These are phyloP conservation scores for Megathymus violae DNA, from an alignment of 1,140 invertebrate species.

Conservation along the genomic window DNA sequence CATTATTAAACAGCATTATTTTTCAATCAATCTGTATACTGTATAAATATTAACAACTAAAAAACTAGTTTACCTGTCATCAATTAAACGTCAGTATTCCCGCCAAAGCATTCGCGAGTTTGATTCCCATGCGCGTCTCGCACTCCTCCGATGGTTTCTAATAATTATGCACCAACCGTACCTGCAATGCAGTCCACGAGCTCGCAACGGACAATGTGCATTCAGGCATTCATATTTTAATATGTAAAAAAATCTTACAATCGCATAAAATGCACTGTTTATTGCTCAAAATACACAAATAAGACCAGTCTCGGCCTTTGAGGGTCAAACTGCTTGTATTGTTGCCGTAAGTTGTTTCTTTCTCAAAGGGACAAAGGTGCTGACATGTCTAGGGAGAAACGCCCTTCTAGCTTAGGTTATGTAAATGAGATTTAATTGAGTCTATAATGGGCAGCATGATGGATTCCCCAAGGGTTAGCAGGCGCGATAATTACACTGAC, in stretches of 20 bases:
- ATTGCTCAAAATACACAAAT: constrained; percentile 83
- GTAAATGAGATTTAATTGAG: constrained; percentile 82
- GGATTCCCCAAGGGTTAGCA: constrained; percentile 51
- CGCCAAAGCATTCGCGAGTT: constrained; percentile 52
- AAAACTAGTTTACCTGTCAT: constrained; percentile 45
- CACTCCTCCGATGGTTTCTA: constrained; percentile 72
- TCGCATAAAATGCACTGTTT: constrained; percentile 82
- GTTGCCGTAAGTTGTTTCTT: constrained; percentile 72
- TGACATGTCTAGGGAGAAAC: constrained; percentile 73
- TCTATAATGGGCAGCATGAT: constrained; percentile 77
- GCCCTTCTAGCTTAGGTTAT: constrained; percentile 62
- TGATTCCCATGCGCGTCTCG: constrained; percentile 64
- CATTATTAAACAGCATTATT: too few relatives aligned
- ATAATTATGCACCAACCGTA: constrained; percentile 77
- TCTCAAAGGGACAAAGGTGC: constrained; percentile 77
- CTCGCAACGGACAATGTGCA: constrained; percentile 80
- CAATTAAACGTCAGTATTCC: constrained; percentile 64
- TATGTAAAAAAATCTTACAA: constrained; percentile 62
- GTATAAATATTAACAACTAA: too few relatives aligned
- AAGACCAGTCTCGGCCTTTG: constrained; percentile 67
- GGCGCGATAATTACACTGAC: constrained; percentile 73
- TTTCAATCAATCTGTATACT: too few relatives aligned
- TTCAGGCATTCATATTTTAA: constrained; percentile 78
- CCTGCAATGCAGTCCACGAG: constrained; percentile 77
- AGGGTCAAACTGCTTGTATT: constrained; percentile 76